phyloP scores from a whole-genome alignment of 1,140 invertebrate species.

The Drosophila kohkoa region DNA sequence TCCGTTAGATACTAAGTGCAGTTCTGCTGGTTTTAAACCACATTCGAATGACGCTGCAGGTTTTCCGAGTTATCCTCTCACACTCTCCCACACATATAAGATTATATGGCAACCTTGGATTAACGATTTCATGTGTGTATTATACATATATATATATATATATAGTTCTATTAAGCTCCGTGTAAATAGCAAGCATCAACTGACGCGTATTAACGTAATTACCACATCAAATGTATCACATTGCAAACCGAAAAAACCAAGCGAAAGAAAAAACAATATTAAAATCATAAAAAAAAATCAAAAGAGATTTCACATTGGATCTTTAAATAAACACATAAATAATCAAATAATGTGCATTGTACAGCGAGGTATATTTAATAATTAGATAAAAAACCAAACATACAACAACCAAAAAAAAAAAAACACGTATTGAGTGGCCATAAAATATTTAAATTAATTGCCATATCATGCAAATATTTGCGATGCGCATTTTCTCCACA shows the following conservation, averaged over 20 bases:
- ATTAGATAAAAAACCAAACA: constrained; percentile 61
- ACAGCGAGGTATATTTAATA: constrained; percentile 60
- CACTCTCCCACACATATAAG: constrained; percentile 19
- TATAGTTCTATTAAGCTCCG: constrained; percentile 61
- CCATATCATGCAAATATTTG: constrained; percentile 75
- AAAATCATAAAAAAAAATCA: constrained; percentile 11
- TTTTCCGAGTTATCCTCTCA: neutral
- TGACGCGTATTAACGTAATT: constrained; percentile 56
- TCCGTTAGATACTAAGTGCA: constrained; percentile 10
- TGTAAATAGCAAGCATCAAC: constrained; percentile 71
- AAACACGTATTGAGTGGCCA: constrained; percentile 29
- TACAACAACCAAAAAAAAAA: neutral
- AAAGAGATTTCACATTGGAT: constrained; percentile 32
- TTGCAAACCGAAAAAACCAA: constrained; percentile 28
- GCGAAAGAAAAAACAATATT: constrained; percentile 13
- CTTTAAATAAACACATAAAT: constrained; percentile 68
- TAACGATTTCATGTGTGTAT: constrained; percentile 62
- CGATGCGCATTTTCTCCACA: constrained; percentile 37
- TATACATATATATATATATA: constrained; percentile 43
- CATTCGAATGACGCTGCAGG: constrained; percentile 12
- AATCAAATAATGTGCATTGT: constrained; percentile 58
- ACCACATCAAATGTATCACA: constrained; percentile 44
- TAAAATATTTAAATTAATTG: constrained; percentile 75
- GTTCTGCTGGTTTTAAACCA: constrained; percentile 34
- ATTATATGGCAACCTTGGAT: constrained; percentile 33